Conservation (phyloP, 2,888 invertebrate species). For the Oeneis ivallda region DNA sequence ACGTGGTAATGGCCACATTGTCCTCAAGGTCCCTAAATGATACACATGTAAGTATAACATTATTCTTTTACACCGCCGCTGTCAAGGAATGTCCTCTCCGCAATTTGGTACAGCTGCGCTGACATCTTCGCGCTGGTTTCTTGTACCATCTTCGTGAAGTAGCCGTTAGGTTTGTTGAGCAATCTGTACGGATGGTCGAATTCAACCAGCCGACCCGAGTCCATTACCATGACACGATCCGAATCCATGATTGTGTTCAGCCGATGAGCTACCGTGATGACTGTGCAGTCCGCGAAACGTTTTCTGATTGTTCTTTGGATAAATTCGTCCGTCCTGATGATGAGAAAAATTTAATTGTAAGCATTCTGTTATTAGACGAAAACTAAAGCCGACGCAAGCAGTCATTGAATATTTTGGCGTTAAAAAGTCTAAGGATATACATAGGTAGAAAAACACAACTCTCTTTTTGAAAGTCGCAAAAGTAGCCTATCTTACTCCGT, state of each 20-base stretch:
- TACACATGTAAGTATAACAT: conserved; percentile 16
- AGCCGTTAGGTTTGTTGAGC: conserved; percentile 82
- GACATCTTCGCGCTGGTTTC: conserved; percentile 84
- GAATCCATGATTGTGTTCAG: conserved; percentile 97
- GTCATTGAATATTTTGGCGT: no score
- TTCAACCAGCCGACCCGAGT: conserved; percentile 88
- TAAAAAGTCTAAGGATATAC: no score
- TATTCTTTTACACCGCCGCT: conserved; percentile 67
- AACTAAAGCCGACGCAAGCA: not conserved
- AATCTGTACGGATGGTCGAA: conserved; percentile 86
- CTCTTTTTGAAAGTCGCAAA: no score
- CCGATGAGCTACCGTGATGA: conserved; percentile 95
- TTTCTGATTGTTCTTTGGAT: conserved; percentile 92
- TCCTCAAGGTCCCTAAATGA: not conserved
- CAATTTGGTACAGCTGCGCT: conserved; percentile 67
- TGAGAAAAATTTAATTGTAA: not conserved
- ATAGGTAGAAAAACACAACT: no score
- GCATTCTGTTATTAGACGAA: not conserved
- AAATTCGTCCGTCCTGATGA: conserved; percentile 88
- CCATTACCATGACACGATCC: conserved; percentile 93
- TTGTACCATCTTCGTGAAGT: conserved; percentile 86
- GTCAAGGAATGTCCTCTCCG: conserved; percentile 69
- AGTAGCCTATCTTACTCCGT: no score
- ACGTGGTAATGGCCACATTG: no score
- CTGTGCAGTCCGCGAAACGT: conserved; percentile 91